A percentile compares a stretch with the other conserved stretches of the same genome.
Conservation (phyloP, 2,888 invertebrate genomes). For the Tetragonula carbonaria region DNA sequence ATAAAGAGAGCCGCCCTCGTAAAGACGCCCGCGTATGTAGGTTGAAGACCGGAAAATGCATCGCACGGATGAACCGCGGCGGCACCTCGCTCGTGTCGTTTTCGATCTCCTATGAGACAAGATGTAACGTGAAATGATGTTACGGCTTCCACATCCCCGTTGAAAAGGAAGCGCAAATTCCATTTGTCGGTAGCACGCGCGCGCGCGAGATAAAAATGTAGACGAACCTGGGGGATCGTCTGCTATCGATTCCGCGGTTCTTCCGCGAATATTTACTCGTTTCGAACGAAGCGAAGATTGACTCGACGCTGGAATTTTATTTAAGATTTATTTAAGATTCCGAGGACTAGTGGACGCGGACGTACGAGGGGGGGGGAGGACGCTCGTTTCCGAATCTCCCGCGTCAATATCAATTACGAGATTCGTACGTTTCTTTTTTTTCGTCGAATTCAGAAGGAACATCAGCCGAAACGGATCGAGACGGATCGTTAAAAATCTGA, state of each 20-base stretch:
- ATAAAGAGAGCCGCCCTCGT: slow-evolving; percentile 8
- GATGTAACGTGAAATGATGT: slow-evolving; percentile 58
- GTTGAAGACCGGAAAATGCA: slow-evolving; percentile 54
- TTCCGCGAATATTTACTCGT: slow-evolving; percentile 31
- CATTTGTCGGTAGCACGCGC: slow-evolving; percentile 39
- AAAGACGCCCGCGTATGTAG: slow-evolving; percentile 19
- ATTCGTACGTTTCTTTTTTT: too few species aligned
- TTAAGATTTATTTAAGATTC: background rate
- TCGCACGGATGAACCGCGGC: slow-evolving; percentile 35
- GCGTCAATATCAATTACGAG: too few species aligned
- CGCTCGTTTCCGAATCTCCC: too few species aligned
- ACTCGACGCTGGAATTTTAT: background rate
- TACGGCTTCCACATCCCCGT: slow-evolving; percentile 56
- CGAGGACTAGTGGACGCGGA: too few species aligned
- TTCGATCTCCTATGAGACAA: slow-evolving; percentile 39
- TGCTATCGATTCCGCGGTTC: slow-evolving; percentile 24
- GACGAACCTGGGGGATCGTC: slow-evolving; percentile 30
- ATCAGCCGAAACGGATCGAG: background rate
- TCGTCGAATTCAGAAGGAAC: background rate
- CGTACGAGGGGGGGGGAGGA: too few species aligned
- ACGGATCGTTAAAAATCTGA: slow-evolving; percentile 28
- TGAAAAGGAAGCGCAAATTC: slow-evolving; percentile 58
- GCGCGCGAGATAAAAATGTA: slow-evolving; percentile 34
- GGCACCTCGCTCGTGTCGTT: slow-evolving; percentile 18
- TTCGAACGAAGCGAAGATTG: slow-evolving; percentile 13